Evolutionary conservation across 2,797 vertebrate genomes (phyloP).

Genomic region (Carapus acus): DNA sequence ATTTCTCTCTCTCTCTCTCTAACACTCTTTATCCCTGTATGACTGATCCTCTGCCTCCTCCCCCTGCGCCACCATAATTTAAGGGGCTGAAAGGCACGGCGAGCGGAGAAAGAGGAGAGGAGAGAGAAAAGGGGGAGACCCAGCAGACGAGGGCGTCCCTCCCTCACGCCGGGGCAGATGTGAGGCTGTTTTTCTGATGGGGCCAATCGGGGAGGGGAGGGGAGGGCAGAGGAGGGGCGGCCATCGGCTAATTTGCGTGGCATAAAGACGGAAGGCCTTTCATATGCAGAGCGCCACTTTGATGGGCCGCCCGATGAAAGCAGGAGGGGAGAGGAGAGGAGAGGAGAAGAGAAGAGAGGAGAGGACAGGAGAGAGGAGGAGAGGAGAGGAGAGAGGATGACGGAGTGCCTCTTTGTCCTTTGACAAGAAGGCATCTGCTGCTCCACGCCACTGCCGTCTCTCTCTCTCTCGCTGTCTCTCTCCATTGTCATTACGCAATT

Average conservation of each 20-base stretch:
- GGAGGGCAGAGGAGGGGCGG: conserved; percentile 58
- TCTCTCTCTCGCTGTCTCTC: conserved; percentile 48
- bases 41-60: conserved; percentile 34
- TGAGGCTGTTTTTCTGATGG: conserved; percentile 71
- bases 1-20: conserved; percentile 2
- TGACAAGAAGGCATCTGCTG: conserved; percentile 83
- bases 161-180: conserved; percentile 77
- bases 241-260: conserved; percentile 76
- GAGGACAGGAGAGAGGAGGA: conserved; percentile 56
- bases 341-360: conserved; percentile 57
- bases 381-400: conserved; percentile 62
- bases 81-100: conserved; percentile 73
- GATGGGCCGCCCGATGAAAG: conserved; percentile 75
- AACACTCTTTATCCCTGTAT: conserved; percentile 40
- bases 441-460: conserved; percentile 49
- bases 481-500: conserved; percentile 59
- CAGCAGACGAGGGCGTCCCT: conserved; percentile 70
- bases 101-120: conserved; percentile 59
- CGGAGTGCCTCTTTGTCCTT: conserved; percentile 76
- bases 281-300: conserved; percentile 83
- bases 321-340: conserved; percentile 54
- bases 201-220: conserved; percentile 36
- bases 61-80: conserved; percentile 65
- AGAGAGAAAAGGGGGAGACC: conserved; percentile 53
- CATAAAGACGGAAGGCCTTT: conserved; percentile 75